A percentile compares a stretch with the other conserved stretches of the same genome.
phyloP scores from a whole-genome alignment of 1,140 invertebrate species.

The Cephus cinctus region DNA sequence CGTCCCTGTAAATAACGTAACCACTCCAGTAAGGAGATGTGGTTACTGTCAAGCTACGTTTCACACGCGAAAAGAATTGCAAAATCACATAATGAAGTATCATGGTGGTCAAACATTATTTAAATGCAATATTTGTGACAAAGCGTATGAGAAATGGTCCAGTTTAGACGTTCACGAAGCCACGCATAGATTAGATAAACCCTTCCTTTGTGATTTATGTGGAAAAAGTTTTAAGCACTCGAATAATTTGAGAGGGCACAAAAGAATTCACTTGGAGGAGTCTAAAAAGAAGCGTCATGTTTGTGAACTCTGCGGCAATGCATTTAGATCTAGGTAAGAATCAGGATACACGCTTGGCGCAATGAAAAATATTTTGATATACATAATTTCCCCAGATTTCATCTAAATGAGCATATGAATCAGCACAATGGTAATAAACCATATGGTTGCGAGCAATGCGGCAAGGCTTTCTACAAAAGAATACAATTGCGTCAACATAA shows the following conservation, averaged over 20 bases:
- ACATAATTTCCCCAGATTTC: constrained; percentile 36
- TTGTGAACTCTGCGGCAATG: constrained; percentile 40
- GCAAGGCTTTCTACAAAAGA: constrained; percentile 50
- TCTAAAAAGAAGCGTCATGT: constrained; percentile 36
- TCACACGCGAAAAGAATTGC: constrained; percentile 31
- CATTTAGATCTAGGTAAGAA: constrained; percentile 42
- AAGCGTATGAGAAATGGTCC: constrained; percentile 39
- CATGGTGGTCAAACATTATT: constrained; percentile 32
- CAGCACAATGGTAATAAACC: constrained; percentile 49
- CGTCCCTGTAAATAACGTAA: not conserved
- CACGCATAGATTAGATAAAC: constrained; percentile 43
- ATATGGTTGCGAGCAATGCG: constrained; percentile 51
- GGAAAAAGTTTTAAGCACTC: constrained; percentile 58
- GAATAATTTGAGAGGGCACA: constrained; percentile 49
- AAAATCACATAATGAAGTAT: constrained; percentile 34
- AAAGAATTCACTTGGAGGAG: constrained; percentile 44
- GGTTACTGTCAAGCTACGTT: constrained; percentile 37
- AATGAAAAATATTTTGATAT: not conserved
- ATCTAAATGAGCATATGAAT: constrained; percentile 46
- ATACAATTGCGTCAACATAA: constrained; percentile 46
- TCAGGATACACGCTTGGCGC: not conserved
- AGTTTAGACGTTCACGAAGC: constrained; percentile 46
- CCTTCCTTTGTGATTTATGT: constrained; percentile 55
- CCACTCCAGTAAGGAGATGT: constrained; percentile 29
- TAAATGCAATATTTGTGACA: constrained; percentile 39